Evolutionary conservation across 2,113 vertebrate species (phyloP), one percentile per base, ranked within the genome.

Genomic region (Anoura caudifer): DNA sequence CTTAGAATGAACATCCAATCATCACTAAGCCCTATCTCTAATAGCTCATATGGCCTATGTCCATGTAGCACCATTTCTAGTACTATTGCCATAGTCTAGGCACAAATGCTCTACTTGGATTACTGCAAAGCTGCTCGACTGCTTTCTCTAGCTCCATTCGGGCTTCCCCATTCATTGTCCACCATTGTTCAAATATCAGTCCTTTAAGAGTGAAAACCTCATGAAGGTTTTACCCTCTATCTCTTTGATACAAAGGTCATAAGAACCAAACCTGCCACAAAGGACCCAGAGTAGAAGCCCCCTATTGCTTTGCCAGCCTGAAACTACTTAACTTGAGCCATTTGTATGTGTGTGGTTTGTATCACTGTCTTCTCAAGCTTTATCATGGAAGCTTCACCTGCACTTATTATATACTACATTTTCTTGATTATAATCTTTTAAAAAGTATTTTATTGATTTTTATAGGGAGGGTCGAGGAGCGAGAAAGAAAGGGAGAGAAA

Each of bases 281-380:
- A 63, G 0, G 33, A 79, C n/a, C 2, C 22, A 33, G 19, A 43
- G 20, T 14, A 3, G 20, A 95, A 94, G 9, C 5, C 31, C 81
- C 14, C 8, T 28, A 28, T 50, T 43, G 9, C 0, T 70, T 24
- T 26, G n/a, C 15, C 7, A 85, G 28, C 16, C n/a, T 43, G 3
- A 7, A 65, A 38, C 7, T 54, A 26, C 14, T 75, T n/a, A 56
- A 10, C 26, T 75, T 16, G 1, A 87, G 7, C 63, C 5, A 75
- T 41, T 87, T 45, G 14, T 82, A 36, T 59, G 8, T 77, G 33
- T 15, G n/a, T 96, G 47, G 2, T 20, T 81, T 84, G n/a, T 38
- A 41, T 70, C 82, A 54, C 15, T 65, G 11, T 45, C 31, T 76
- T 93, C 93, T 89, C 16, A 69, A 65, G 11, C 54, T 14, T 87